Conservation (phyloP, 2,113 vertebrate species). For the Sander lucioperca region DNA sequence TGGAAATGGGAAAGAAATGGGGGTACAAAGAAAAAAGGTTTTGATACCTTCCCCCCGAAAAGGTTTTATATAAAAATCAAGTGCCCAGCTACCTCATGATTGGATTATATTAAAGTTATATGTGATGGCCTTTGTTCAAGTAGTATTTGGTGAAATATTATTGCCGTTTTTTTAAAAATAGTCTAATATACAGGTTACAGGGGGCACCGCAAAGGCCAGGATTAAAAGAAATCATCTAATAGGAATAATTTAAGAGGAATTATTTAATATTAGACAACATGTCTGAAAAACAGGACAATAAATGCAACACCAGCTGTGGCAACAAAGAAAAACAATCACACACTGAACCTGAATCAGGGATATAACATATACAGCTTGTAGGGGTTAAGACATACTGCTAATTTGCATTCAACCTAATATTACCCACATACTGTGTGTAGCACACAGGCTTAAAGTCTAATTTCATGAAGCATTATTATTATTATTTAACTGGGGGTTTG, state of each 20-base stretch:
- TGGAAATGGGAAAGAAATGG: conserved; percentile 40
- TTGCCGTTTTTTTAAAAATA: neutral
- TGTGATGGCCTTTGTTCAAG: neutral
- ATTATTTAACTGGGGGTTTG: neutral
- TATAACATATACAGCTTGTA: neutral
- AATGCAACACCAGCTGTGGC: neutral
- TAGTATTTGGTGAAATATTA: neutral
- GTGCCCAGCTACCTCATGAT: neutral
- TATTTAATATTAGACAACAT: neutral
- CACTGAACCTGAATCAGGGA: neutral
- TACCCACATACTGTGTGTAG: neutral
- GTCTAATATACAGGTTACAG: neutral
- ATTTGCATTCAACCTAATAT: neutral
- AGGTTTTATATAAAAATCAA: conserved; percentile 6
- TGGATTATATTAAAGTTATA: neutral
- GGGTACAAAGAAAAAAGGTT: conserved; percentile 16
- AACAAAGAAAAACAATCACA: conserved; percentile 11
- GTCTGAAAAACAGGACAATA: neutral
- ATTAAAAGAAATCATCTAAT: neutral
- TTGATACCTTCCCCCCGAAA: conserved; percentile 27
- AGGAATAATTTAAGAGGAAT: neutral
- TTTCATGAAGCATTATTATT: neutral
- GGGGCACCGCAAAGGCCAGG: neutral
- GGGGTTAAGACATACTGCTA: neutral
- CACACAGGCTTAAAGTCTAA: neutral